phyloP scores from a whole-genome alignment of 92 coral and sea anemone genomes.

The Phenganax stokvisi region DNA sequence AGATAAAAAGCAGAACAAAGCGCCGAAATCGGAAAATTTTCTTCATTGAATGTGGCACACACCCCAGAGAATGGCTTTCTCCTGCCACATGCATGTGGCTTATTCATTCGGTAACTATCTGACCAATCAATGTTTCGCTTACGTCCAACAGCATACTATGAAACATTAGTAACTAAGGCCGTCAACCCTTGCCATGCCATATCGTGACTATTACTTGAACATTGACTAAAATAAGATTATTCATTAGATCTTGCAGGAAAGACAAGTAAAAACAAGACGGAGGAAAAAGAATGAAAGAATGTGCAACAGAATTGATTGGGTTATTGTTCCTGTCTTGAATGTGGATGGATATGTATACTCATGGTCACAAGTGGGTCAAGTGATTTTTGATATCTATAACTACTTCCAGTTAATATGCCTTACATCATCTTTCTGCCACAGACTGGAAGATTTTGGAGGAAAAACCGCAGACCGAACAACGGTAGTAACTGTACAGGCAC shows the following conservation, averaged over 20 bases:
- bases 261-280: background rate
- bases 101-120: conserved; percentile 56
- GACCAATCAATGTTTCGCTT: background rate
- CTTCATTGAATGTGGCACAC: conserved; percentile 92
- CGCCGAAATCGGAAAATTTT: conserved; percentile 59
- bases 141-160: background rate
- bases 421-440: background rate
- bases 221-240: background rate
- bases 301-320: conserved; percentile 33
- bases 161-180: no score
- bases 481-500: conserved; percentile 61
- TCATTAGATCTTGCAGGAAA: conserved; percentile 15
- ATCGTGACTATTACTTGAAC: no score
- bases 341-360: conserved; percentile 37
- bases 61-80: conserved; percentile 92
- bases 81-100: conserved; percentile 95
- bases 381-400: background rate
- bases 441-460: conserved; percentile 86
- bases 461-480: conserved; percentile 63
- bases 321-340: conserved; percentile 32
- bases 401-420: background rate
- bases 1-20: conserved; percentile 56
- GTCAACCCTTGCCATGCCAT: no score
- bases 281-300: background rate
- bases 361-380: conserved; percentile 35